These are phyloP conservation scores for Alethe castanea DNA, from an alignment of 2,113 vertebrate species.

Conservation along the genomic window DNA sequence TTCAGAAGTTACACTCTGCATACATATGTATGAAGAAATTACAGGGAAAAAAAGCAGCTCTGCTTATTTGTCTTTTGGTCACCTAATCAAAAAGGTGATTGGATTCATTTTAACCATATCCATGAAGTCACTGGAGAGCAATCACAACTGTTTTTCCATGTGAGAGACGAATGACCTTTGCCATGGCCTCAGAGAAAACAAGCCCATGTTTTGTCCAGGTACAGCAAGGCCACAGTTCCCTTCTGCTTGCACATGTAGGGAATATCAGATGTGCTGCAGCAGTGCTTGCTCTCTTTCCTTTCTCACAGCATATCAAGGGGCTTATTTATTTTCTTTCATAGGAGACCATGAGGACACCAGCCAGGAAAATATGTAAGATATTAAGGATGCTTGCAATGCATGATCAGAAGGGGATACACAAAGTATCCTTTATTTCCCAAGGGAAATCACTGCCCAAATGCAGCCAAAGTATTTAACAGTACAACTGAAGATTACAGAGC, in stretches of 20 bases:
- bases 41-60: neutral
- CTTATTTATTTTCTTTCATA: neutral
- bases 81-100: conserved; percentile 32
- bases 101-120: neutral
- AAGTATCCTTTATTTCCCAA: neutral
- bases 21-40: conserved; percentile 49
- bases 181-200: neutral
- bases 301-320: neutral
- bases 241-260: neutral
- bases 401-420: neutral
- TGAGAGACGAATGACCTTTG: neutral
- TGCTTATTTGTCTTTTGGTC: conserved; percentile 30
- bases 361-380: neutral
- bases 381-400: neutral
- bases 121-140: neutral
- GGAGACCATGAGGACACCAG: neutral
- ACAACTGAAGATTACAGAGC: neutral
- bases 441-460: neutral
- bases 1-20: conserved; percentile 9
- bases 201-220: neutral
- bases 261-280: neutral
- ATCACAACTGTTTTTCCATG: neutral
- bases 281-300: neutral
- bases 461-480: neutral
- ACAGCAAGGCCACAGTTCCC: neutral